Conservation (phyloP, 2,888 invertebrate species). For the Brassicogethes aeneus region DNA sequence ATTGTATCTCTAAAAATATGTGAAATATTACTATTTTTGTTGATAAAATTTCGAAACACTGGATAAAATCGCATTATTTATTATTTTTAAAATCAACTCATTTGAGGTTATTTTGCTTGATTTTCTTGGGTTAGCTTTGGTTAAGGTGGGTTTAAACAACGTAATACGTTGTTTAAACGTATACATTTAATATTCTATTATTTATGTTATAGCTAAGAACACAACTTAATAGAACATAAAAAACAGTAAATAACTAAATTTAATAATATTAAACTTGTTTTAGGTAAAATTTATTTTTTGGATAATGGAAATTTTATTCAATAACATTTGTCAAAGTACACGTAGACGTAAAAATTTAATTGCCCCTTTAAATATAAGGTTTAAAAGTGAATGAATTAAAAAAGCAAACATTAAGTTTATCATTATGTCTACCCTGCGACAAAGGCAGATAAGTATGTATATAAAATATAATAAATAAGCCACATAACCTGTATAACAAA, state of each 20-base stretch:
- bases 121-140: not conserved
- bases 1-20: not conserved
- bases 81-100: not conserved
- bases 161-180: no score
- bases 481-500: constrained; percentile 5
- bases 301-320: no score
- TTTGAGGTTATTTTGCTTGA: not conserved
- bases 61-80: not conserved
- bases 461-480: constrained; percentile 8
- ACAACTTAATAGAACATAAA: no score
- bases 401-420: constrained; percentile 1
- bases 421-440: constrained; percentile 58
- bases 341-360: constrained; percentile 2
- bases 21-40: not conserved
- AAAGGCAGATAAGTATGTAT: constrained; percentile 61
- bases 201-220: no score
- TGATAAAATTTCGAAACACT: not conserved
- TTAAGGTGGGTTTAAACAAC: not conserved
- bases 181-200: no score
- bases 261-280: no score
- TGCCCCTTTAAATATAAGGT: not conserved
- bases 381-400: not conserved
- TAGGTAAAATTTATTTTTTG: no score
- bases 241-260: no score
- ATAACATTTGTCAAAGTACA: constrained; percentile 7